phyloP scores from a whole-genome alignment of 2,113 vertebrate species.

The Xiphorhynchus elegans region DNA sequence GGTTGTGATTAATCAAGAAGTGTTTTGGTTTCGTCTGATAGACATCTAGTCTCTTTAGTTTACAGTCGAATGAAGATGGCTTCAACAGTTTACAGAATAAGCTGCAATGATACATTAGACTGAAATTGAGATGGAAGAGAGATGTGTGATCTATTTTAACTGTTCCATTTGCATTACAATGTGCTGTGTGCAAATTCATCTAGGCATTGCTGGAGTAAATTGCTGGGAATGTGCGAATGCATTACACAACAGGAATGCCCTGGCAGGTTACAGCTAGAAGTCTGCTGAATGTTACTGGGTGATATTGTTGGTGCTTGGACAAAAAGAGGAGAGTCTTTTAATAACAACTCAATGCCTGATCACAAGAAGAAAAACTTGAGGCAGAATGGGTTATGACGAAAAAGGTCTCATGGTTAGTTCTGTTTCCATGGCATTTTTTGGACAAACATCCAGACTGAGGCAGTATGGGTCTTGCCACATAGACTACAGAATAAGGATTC shows the following conservation, averaged over 20 bases:
- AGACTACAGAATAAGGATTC: background rate
- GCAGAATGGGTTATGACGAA: background rate
- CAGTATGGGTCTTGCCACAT: background rate
- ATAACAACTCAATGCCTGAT: background rate
- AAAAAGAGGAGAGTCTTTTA: background rate
- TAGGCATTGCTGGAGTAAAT: slow-evolving; percentile 43
- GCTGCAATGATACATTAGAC: slow-evolving; percentile 82
- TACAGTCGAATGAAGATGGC: slow-evolving; percentile 82
- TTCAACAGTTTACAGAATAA: slow-evolving; percentile 87
- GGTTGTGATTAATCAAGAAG: slow-evolving; percentile 91
- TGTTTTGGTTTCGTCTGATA: slow-evolving; percentile 91
- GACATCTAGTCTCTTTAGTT: slow-evolving; percentile 89
- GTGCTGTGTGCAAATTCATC: slow-evolving; percentile 32
- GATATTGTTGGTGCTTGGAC: background rate
- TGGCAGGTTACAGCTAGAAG: background rate
- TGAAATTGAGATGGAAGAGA: slow-evolving; percentile 61
- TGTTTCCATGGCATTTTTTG: background rate
- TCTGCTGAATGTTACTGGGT: slow-evolving; percentile 25
- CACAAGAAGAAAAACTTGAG: background rate
- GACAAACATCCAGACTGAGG: background rate
- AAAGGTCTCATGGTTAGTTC: background rate
- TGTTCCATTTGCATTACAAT: slow-evolving; percentile 75
- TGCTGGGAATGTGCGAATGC: slow-evolving; percentile 13
- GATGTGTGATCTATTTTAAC: slow-evolving; percentile 76
- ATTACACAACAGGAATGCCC: background rate